Conservation (phyloP, 2,113 vertebrate genomes). For the Genyomyrus donnyi region DNA sequence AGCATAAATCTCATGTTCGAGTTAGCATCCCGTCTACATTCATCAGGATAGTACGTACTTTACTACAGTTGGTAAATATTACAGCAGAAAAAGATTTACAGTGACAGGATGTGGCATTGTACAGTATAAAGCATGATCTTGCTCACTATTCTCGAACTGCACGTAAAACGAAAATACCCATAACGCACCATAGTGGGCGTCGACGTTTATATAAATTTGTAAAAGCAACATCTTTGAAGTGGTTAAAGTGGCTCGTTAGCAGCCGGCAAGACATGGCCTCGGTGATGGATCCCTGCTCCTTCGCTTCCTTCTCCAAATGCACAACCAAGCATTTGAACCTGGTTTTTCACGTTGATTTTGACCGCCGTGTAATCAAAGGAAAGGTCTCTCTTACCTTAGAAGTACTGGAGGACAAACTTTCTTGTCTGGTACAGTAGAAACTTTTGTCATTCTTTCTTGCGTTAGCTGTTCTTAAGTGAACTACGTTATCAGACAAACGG, state of each 20-base stretch:
- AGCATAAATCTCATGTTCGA: background rate
- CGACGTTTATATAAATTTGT: background rate
- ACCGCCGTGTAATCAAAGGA: conserved; percentile 57
- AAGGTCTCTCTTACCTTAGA: conserved; percentile 68
- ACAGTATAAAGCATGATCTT: background rate
- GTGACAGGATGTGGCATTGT: background rate
- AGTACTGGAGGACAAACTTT: conserved; percentile 68
- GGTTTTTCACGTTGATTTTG: conserved; percentile 69
- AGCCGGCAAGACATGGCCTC: conserved; percentile 45
- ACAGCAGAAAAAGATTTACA: background rate
- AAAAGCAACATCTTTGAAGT: background rate
- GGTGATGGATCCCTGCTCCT: conserved; percentile 63
- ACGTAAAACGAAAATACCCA: conserved; percentile 31
- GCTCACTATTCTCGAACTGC: background rate
- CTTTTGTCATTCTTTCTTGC: background rate
- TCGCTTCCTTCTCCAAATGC: conserved; percentile 62
- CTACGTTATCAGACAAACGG: background rate
- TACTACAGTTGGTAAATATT: background rate
- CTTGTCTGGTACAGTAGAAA: conserved; percentile 67
- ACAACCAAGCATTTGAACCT: conserved; percentile 74
- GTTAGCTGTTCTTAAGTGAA: background rate
- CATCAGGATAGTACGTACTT: background rate
- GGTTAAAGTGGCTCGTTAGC: background rate
- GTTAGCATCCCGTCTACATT: background rate
- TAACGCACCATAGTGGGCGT: conserved; percentile 15